Conservation (phyloP, 2,113 vertebrate genomes). For the Pogonocichla stellata region DNA sequence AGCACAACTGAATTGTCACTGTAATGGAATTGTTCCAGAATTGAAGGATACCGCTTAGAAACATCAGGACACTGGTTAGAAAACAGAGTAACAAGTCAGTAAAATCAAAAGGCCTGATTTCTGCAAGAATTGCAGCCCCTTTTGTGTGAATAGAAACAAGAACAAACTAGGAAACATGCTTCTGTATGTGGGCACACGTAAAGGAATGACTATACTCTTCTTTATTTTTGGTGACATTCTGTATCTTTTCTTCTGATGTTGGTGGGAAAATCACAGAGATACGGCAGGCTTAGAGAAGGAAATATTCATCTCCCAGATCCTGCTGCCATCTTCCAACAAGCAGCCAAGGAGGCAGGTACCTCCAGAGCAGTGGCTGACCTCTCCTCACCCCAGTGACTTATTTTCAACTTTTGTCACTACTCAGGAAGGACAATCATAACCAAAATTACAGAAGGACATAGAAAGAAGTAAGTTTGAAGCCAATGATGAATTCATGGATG, state of each 20-base stretch:
- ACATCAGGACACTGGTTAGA: background rate
- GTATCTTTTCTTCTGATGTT: background rate
- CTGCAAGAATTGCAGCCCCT: background rate
- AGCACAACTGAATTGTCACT: background rate
- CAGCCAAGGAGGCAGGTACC: background rate
- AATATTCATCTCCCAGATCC: accelerated
- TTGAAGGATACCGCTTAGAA: background rate
- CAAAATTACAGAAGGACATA: background rate
- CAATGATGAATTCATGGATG: background rate
- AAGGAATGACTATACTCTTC: background rate
- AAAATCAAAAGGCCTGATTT: background rate
- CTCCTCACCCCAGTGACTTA: background rate
- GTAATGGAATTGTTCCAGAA: background rate
- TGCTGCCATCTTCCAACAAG: background rate
- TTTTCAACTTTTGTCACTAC: background rate
- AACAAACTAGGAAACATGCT: background rate
- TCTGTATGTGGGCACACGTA: accelerated
- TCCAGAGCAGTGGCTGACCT: background rate
- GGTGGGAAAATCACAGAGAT: background rate
- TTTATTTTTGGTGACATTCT: background rate
- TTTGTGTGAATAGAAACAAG: background rate
- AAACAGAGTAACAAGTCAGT: background rate
- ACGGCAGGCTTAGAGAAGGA: background rate
- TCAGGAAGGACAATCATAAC: background rate
- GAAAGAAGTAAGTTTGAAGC: background rate